Conservation (phyloP, 2,888 invertebrate genomes). For the Heliconius aoede region DNA sequence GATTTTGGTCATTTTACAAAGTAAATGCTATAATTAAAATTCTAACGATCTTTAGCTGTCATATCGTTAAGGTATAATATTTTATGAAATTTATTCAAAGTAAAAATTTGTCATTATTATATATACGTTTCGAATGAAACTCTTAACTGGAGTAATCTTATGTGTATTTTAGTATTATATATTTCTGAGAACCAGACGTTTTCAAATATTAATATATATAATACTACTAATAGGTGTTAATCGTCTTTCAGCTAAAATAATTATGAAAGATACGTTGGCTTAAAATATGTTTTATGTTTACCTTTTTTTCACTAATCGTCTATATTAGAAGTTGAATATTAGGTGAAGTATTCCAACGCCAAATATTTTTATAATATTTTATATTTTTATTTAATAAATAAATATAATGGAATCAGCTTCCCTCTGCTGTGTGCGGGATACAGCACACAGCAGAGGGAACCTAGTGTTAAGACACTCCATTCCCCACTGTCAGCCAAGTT, state of each 20-base stretch:
- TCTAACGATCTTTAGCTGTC: not conserved
- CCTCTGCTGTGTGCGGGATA: too few relatives aligned
- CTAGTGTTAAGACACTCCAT: too few relatives aligned
- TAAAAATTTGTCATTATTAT: not conserved
- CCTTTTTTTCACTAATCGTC: not conserved
- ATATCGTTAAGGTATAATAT: not conserved
- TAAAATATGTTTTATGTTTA: not conserved
- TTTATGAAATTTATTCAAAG: not conserved
- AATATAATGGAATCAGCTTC: too few relatives aligned
- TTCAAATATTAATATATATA: too few relatives aligned
- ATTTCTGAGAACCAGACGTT: too few relatives aligned
- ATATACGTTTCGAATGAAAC: not conserved
- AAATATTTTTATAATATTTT: not conserved
- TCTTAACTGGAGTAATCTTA: not conserved
- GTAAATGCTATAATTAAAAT: conserved; percentile 14
- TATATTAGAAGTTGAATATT: not conserved
- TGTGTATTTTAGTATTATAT: too few relatives aligned
- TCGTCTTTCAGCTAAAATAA: not conserved
- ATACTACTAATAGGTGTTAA: too few relatives aligned
- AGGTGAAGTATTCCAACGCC: not conserved
- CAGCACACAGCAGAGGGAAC: too few relatives aligned
- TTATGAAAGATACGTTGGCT: not conserved
- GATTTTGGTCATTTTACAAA: conserved; percentile 12
- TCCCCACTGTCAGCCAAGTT: too few relatives aligned
- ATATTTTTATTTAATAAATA: too few relatives aligned